phyloP scores from a whole-genome alignment of 2,797 vertebrate genomes.

The Onychomys leucogaster region DNA sequence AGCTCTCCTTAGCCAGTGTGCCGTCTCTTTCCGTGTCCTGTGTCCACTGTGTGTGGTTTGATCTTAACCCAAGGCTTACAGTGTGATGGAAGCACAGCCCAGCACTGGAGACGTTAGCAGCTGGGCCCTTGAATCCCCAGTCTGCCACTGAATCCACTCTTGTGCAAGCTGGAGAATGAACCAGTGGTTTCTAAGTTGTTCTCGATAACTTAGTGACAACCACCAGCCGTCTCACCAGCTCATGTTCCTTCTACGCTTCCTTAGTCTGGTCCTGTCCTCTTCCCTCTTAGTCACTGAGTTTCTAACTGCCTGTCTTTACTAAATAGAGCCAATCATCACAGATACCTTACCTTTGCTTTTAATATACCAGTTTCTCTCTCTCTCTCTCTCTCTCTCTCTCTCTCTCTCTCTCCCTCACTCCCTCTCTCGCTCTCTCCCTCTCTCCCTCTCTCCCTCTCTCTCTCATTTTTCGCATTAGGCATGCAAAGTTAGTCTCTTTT shows the following conservation, averaged over 20 bases:
- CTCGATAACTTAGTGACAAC: background rate
- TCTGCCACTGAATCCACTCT: background rate
- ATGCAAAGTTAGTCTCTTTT: background rate
- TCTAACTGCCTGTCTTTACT: background rate
- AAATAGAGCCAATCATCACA: background rate
- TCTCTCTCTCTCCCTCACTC: background rate
- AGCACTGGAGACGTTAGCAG: conserved; percentile 11
- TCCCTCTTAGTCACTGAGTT: background rate
- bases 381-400: background rate
- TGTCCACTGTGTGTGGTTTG: conserved; percentile 82
- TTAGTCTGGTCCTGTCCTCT: background rate
- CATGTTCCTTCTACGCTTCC: background rate
- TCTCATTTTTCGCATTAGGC: background rate
- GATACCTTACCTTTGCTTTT: background rate
- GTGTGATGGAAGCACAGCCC: conserved; percentile 82
- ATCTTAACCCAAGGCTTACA: conserved; percentile 88
- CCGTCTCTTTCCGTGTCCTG: conserved; percentile 78
- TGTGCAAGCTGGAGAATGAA: conserved; percentile 11
- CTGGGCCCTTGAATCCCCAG: background rate
- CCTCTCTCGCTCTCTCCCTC: background rate
- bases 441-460: background rate
- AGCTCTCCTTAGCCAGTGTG: conserved; percentile 82
- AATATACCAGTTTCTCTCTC: background rate
- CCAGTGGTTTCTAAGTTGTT: background rate
- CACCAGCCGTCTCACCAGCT: background rate